Evolutionary conservation across 2,888 invertebrate genomes (phyloP), one percentile per base, ranked within the genome.

Genomic region (Teleiodes luculella): DNA sequence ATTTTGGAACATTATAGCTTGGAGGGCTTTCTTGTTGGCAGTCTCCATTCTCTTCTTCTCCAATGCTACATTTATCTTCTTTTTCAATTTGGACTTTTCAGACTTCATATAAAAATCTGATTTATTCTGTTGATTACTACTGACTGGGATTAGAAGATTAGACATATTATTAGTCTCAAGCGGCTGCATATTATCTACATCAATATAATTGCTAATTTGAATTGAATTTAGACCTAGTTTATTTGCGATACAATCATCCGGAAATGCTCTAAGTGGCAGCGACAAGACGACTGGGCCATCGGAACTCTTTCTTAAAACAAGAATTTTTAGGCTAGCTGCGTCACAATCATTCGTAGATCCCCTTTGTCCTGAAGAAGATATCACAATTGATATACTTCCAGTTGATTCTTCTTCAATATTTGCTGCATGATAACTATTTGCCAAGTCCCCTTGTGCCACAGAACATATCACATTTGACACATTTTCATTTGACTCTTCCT

Each of bases 1-100:
- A 62, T 74, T 80, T 67, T 80, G 78, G 59, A 84, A 79, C 59
- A 85, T 74, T 56, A 85, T 74, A 56, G 76, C 68, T 74, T 73
- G 80, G 58, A 84, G 74, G 48, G 77, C 71, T 56, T 74, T 80
- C 73, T 73, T 80, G 66, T 78, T 75, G 55, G 74, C 57, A 14
- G 50, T 57, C 41, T 74, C 71, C 60, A 68, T 68, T 55, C 59
- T 64, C 50, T 64, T 63, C 61, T 59, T 62, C 53, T 63, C 63
- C 60, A 67, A 43, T 47, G 65, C 51, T 56, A 62, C 51, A 60
- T 68, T 66, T 63, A 68, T 70, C 68, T 71, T 68, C 68, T 67
- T 67, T 30, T 46, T 46, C 43, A 7, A 53, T 59, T 45, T 62
- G 13, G 24, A 11, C 11, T 43, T 43, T 20, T 24, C n/a, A 43